These are phyloP conservation scores for Chirona hameri DNA, from an alignment of 2,888 invertebrate genomes.

Conservation along the genomic window DNA sequence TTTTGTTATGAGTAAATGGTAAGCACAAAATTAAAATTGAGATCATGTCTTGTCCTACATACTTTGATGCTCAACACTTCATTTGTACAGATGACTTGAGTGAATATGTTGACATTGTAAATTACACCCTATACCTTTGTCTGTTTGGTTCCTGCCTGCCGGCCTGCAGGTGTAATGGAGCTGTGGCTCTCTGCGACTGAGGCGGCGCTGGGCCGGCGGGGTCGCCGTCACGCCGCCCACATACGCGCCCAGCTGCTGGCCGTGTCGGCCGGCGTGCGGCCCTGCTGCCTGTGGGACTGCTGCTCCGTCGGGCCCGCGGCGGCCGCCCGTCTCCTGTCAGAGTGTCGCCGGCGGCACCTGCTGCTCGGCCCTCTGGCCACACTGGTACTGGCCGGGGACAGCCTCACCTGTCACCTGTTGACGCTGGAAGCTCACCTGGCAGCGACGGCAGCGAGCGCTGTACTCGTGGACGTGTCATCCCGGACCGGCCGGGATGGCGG, in stretches of 20 bases:
- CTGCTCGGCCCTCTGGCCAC: slow-evolving; percentile 39
- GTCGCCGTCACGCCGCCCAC: background rate
- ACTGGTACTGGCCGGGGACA: slow-evolving; percentile 40
- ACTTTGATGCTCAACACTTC: background rate
- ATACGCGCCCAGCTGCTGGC: slow-evolving; percentile 38
- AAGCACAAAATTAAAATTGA: too few relatives aligned
- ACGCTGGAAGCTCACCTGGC: background rate
- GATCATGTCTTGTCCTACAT: background rate
- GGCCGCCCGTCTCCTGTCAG: slow-evolving; percentile 35
- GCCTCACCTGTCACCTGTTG: slow-evolving; percentile 35
- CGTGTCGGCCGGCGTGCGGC: slow-evolving; percentile 42
- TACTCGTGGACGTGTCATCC: background rate
- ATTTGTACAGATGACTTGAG: too few relatives aligned
- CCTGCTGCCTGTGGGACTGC: slow-evolving; percentile 44
- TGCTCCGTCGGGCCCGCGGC: slow-evolving; percentile 38
- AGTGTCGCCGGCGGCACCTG: slow-evolving; percentile 34
- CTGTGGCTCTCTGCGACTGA: background rate
- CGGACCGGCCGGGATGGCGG: too few relatives aligned
- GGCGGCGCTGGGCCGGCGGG: background rate
- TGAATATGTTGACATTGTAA: background rate
- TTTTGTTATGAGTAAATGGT: too few relatives aligned
- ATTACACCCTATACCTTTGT: background rate
- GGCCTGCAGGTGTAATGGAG: background rate
- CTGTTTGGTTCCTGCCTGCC: background rate
- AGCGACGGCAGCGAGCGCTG: background rate